phyloP scores from a whole-genome alignment of 2,113 vertebrate species.

The Solea senegalensis region DNA sequence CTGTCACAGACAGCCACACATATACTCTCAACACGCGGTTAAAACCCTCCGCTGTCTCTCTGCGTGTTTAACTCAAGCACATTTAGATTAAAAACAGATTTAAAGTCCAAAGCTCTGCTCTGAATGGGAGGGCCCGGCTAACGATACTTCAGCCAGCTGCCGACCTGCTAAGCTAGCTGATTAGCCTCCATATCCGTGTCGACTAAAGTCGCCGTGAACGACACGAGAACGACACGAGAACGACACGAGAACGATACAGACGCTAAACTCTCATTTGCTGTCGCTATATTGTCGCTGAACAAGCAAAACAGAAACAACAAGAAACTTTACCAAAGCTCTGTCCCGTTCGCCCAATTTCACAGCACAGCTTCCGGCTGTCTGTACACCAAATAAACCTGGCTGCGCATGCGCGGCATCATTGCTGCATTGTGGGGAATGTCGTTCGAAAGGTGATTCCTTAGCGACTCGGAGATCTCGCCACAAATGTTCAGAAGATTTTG shows the following conservation, averaged over 20 bases:
- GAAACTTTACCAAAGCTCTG: slow-evolving; percentile 73
- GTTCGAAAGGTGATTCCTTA: slow-evolving; percentile 15
- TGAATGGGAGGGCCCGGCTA: slow-evolving; percentile 69
- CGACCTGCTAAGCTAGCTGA: slow-evolving; percentile 54
- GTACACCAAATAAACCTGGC: slow-evolving; percentile 64
- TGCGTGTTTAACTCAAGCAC: accelerated
- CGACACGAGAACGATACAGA: background rate
- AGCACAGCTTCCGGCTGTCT: slow-evolving; percentile 72
- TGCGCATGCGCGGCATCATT: slow-evolving; percentile 59
- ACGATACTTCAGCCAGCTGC: slow-evolving; percentile 54
- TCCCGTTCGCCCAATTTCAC: slow-evolving; percentile 67
- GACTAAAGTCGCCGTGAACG: slow-evolving; percentile 7
- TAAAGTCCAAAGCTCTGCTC: background rate
- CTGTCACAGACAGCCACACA: background rate
- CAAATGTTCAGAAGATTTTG: background rate
- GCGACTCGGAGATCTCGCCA: background rate
- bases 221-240: background rate
- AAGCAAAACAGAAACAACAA: slow-evolving; percentile 32
- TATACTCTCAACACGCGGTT: background rate
- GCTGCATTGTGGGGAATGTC: slow-evolving; percentile 58
- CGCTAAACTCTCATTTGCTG: background rate
- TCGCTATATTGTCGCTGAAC: background rate
- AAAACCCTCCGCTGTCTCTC: background rate
- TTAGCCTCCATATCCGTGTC: slow-evolving; percentile 22
- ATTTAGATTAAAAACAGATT: background rate